phyloP scores from a whole-genome alignment of 2,888 invertebrate species.

The Plemyria rubiginata region DNA sequence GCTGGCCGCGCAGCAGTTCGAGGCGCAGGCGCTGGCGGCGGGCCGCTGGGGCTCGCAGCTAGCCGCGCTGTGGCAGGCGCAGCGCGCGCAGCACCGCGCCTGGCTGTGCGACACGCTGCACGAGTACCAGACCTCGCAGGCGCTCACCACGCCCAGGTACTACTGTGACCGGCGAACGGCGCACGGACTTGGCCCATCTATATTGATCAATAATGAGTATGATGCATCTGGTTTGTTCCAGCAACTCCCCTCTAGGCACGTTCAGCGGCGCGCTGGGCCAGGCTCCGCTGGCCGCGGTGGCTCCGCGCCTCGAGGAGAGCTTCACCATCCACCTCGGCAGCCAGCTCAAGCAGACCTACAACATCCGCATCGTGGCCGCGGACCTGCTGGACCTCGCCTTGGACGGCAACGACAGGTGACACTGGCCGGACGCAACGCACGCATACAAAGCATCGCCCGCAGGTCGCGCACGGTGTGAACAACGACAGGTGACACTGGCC shows the following conservation, averaged over 20 bases:
- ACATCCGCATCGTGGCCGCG: slow-evolving; percentile 95
- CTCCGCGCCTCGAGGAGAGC: slow-evolving; percentile 91
- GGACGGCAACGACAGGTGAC: slow-evolving; percentile 57
- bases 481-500: slow-evolving; percentile 58
- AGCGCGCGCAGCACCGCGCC: slow-evolving; percentile 93
- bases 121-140: slow-evolving; percentile 61
- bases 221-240: slow-evolving; percentile 37
- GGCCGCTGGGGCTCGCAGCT: slow-evolving; percentile 94
- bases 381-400: slow-evolving; percentile 86
- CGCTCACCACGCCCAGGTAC: slow-evolving; percentile 87
- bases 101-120: slow-evolving; percentile 94
- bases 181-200: no score
- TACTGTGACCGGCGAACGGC: no score
- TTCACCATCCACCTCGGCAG: slow-evolving; percentile 99
- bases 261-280: slow-evolving; percentile 50
- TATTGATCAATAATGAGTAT: no score
- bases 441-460: no score
- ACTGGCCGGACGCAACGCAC: no score
- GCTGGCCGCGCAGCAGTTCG: slow-evolving; percentile 92
- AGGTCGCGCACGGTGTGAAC: no score
- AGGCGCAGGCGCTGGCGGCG: slow-evolving; percentile 92
- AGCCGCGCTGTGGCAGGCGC: slow-evolving; percentile 92
- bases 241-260: slow-evolving; percentile 70
- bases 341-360: slow-evolving; percentile 99
- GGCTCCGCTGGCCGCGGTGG: slow-evolving; percentile 33